phyloP scores from a whole-genome alignment of 1,140 invertebrate species.

The Capitella teleta region DNA sequence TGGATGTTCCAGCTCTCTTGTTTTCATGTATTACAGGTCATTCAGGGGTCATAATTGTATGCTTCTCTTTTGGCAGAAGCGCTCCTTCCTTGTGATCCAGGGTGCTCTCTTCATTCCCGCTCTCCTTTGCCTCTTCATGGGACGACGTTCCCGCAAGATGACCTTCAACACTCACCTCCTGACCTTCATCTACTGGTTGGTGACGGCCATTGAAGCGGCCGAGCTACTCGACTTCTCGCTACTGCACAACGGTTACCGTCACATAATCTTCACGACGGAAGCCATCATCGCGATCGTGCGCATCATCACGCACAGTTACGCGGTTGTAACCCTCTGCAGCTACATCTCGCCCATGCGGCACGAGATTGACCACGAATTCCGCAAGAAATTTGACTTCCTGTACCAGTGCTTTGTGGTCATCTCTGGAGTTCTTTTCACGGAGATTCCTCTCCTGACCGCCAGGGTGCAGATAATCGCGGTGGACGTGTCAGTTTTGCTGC shows the following conservation, averaged over 20 bases:
- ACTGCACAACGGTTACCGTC: background rate
- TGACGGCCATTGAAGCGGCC: slow-evolving; percentile 7
- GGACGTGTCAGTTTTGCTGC: background rate
- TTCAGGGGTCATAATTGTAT: no score
- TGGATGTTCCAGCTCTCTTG: no score
- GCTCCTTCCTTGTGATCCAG: slow-evolving; percentile 5
- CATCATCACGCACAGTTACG: slow-evolving; percentile 11
- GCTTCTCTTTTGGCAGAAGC: no score
- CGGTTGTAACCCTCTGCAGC: slow-evolving; percentile 11
- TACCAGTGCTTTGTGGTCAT: slow-evolving; percentile 7
- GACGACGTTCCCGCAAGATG: slow-evolving; percentile 12
- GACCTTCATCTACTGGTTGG: slow-evolving; percentile 10
- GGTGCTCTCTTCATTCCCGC: slow-evolving; percentile 1
- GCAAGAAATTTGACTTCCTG: slow-evolving; percentile 8
- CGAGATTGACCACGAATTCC: background rate
- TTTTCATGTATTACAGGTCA: no score
- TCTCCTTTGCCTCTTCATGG: slow-evolving; percentile 9
- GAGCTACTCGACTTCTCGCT: slow-evolving; percentile 3
- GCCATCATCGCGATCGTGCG: slow-evolving; percentile 3
- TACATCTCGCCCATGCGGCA: slow-evolving; percentile 7
- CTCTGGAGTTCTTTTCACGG: slow-evolving; percentile 8
- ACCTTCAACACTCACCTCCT: slow-evolving; percentile 6
- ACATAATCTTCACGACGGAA: slow-evolving; percentile 8
- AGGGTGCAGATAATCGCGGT: slow-evolving; percentile 8
- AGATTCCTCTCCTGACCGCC: slow-evolving; percentile 11